Percentiles rank a stretch among this genome's conserved stretches.
Evolutionary conservation across 1,140 invertebrate genomes (phyloP).

Genomic region (Hetaerina americana): DNA sequence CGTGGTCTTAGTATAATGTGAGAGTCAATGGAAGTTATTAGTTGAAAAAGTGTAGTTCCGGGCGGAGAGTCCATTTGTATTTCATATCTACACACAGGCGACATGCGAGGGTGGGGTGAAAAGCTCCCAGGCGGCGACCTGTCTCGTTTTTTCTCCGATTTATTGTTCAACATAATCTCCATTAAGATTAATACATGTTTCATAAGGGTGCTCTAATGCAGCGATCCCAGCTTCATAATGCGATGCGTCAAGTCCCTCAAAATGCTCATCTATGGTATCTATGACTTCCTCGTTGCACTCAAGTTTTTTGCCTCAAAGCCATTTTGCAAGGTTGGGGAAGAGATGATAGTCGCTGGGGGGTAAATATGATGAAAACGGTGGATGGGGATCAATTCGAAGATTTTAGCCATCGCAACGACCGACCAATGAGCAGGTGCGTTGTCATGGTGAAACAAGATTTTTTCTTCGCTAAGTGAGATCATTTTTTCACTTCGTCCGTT

Average conservation of each 20-base stretch:
- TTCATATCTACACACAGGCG: too few species aligned
- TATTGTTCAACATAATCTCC: neutral
- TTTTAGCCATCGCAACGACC: constrained; percentile 19
- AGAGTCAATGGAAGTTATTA: too few species aligned
- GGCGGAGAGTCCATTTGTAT: too few species aligned
- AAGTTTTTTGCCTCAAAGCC: neutral
- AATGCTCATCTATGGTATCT: neutral
- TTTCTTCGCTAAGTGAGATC: constrained; percentile 22
- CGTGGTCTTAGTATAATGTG: too few species aligned
- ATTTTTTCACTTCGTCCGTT: constrained; percentile 17
- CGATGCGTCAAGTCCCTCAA: neutral
- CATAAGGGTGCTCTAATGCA: neutral
- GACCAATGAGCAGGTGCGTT: constrained; percentile 25
- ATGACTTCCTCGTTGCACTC: neutral
- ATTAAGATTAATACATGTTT: neutral
- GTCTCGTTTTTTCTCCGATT: neutral
- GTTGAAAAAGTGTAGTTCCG: too few species aligned
- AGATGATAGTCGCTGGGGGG: constrained; percentile 28
- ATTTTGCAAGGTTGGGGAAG: constrained; percentile 16
- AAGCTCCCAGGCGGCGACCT: neutral
- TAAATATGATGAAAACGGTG: constrained; percentile 31
- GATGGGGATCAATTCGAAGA: constrained; percentile 26
- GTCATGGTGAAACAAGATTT: constrained; percentile 28
- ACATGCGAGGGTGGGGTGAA: neutral
- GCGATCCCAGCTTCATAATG: neutral